Percentiles rank a stretch among this genome's conserved stretches.
Conservation (phyloP, 2,797 vertebrate species). For the Eospalax fontanierii region DNA sequence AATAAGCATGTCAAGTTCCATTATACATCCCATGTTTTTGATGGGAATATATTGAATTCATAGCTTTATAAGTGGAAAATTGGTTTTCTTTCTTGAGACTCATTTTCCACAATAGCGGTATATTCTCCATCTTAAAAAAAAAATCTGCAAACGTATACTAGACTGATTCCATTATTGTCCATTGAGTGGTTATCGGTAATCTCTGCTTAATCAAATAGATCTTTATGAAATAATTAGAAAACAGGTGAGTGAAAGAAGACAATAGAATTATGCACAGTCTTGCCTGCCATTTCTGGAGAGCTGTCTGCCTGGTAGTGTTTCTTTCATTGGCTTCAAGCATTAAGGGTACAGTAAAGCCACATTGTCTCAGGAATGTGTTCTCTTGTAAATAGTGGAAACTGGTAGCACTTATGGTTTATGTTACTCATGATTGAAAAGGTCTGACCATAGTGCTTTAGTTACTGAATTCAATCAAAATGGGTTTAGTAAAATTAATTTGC, state of each 20-base stretch:
- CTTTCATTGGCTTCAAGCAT: background rate
- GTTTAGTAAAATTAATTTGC: background rate
- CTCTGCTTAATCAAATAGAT: constrained; percentile 45
- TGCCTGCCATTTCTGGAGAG: background rate
- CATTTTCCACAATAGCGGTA: background rate
- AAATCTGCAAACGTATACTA: background rate
- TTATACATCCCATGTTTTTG: constrained; percentile 30
- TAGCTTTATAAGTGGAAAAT: constrained; percentile 51
- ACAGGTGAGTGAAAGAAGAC: background rate
- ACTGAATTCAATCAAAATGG: background rate
- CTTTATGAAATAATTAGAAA: constrained; percentile 42
- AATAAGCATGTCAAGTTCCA: constrained; percentile 60
- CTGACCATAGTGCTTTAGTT: background rate
- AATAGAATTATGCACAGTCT: background rate
- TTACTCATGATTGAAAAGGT: background rate
- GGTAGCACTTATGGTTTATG: background rate
- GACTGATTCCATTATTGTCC: background rate
- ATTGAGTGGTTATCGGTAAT: background rate
- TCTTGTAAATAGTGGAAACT: background rate
- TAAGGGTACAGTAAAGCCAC: background rate
- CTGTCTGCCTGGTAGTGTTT: background rate
- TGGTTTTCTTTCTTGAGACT: constrained; percentile 51
- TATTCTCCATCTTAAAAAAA: background rate
- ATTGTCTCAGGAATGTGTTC: background rate
- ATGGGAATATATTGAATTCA: constrained; percentile 58